Percentiles rank a stretch among this genome's conserved stretches.
Conservation (phyloP, 2,888 invertebrate genomes). For the Latheticus oryzae region DNA sequence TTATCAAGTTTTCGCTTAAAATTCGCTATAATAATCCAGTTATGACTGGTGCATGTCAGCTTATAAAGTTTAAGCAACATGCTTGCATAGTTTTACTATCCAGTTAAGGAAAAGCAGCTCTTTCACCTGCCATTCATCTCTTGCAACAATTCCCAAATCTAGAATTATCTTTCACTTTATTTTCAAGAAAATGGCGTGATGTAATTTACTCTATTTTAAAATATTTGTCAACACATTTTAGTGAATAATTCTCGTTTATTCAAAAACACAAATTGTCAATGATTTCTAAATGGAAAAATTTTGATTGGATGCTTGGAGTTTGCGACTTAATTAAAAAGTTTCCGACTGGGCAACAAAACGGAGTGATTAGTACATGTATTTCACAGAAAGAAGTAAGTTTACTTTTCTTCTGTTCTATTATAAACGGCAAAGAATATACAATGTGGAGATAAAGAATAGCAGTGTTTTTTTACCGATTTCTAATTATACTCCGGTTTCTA, state of each 20-base stretch:
- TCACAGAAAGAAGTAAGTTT: constrained; percentile 6
- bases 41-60: constrained; percentile 10
- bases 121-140: constrained; percentile 9
- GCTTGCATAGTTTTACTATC: constrained; percentile 21
- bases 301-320: constrained; percentile 16
- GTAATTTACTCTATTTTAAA: too few relatives aligned
- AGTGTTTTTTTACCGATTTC: constrained; percentile 26
- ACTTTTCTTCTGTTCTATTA: constrained; percentile 25
- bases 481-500: constrained; percentile 32
- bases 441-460: constrained; percentile 27
- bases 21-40: background rate
- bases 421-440: constrained; percentile 22
- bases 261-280: constrained; percentile 2
- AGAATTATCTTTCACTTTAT: constrained; percentile 11
- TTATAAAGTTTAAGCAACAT: constrained; percentile 15
- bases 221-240: too few relatives aligned
- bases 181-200: too few relatives aligned
- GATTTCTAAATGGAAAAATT: constrained; percentile 9
- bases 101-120: constrained; percentile 9
- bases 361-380: constrained; percentile 33
- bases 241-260: constrained; percentile 14
- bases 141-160: background rate
- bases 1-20: constrained; percentile 2
- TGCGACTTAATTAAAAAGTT: constrained; percentile 38
- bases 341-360: constrained; percentile 31